Percentiles rank a stretch among this genome's conserved stretches.
Evolutionary conservation across 2,113 vertebrate species (phyloP).

Genomic region (Anguilla rostrata): DNA sequence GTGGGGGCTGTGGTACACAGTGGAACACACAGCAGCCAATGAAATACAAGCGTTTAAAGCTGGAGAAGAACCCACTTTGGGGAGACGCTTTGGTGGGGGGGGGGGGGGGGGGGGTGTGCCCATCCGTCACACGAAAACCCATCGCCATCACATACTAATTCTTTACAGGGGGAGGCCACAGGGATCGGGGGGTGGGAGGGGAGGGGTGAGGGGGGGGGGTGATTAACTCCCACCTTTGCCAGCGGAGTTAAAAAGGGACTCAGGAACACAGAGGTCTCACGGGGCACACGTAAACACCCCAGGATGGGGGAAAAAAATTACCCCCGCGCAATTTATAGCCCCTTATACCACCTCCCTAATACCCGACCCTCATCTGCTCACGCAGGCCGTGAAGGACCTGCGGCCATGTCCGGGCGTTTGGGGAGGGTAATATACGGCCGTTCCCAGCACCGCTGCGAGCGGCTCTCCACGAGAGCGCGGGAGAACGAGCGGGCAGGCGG

Average conservation of each 20-base stretch:
- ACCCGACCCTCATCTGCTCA: conserved; percentile 55
- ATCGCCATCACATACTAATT: not conserved
- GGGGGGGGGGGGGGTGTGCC: not conserved
- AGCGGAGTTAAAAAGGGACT: conserved; percentile 40
- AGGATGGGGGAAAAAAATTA: conserved; percentile 47
- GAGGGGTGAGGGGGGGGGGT: conserved; percentile 19
- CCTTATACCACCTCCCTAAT: conserved; percentile 38
- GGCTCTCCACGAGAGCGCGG: not conserved
- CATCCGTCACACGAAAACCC: not conserved
- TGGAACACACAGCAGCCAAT: not conserved
- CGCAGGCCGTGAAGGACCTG: conserved; percentile 16
- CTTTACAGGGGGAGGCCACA: not conserved
- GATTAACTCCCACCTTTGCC: conserved; percentile 58
- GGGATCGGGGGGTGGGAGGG: too few species aligned
- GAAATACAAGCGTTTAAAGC: conserved; percentile 20
- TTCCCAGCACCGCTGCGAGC: not conserved
- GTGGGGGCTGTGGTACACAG: not conserved
- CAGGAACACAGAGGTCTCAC: conserved; percentile 46
- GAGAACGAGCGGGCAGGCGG: too few species aligned
- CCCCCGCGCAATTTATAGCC: conserved; percentile 51
- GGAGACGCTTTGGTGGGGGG: too few species aligned
- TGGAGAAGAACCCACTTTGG: not conserved
- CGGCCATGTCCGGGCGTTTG: not conserved
- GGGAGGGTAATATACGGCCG: conserved; percentile 4
- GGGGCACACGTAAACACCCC: conserved; percentile 48